A percentile compares a stretch with the other conserved stretches of the same genome.
These are phyloP conservation scores for Sprattus sprattus DNA, from an alignment of 2,113 vertebrate species.

Conservation along the genomic window DNA sequence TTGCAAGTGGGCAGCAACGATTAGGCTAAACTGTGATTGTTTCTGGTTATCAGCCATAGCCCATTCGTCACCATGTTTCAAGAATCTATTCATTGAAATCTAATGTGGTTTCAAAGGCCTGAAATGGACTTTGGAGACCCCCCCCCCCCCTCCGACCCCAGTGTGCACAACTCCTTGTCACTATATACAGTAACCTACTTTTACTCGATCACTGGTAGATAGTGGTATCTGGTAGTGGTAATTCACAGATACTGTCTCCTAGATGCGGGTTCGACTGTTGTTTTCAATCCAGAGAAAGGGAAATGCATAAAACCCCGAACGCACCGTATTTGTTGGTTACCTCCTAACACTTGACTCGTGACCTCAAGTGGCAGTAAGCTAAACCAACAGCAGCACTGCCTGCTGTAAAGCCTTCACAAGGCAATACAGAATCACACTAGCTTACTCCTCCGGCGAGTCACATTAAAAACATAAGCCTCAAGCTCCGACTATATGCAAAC, in stretches of 20 bases:
- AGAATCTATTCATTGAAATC: background rate
- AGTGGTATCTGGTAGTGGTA: background rate
- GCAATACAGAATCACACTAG: background rate
- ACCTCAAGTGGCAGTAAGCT: slow-evolving; percentile 15
- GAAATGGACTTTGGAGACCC: background rate
- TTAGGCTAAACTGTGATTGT: background rate
- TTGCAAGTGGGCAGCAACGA: background rate
- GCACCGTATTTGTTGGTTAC: background rate
- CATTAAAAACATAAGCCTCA: background rate
- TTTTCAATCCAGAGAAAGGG: background rate
- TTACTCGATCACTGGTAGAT: background rate
- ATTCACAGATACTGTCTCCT: too few species aligned
- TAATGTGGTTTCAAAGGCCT: background rate
- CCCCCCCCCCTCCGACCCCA: background rate
- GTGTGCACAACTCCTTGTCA: background rate
- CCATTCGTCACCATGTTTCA: background rate
- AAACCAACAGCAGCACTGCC: background rate
- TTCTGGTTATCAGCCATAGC: background rate
- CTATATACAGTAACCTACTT: background rate
- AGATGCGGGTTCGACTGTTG: background rate
- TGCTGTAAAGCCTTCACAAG: background rate
- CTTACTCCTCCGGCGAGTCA: background rate
- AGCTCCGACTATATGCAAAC: background rate
- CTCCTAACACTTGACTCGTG: slow-evolving; percentile 15
- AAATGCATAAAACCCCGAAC: background rate